A percentile compares a stretch with the other conserved stretches of the same genome.
These are phyloP conservation scores for Simalia tracyae DNA, from an alignment of 2,797 vertebrate species.

Conservation along the genomic window DNA sequence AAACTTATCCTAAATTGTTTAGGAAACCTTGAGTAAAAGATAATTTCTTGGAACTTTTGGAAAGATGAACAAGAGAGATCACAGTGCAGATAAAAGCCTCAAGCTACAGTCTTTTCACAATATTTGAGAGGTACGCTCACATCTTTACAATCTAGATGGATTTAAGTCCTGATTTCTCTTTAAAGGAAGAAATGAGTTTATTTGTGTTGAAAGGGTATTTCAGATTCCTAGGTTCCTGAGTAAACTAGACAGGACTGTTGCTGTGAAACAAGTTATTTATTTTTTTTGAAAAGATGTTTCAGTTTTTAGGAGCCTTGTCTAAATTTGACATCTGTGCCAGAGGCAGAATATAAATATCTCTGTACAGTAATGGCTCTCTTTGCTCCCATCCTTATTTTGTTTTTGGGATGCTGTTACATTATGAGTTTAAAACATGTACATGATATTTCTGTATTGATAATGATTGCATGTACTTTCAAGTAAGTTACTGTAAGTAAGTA, in stretches of 20 bases:
- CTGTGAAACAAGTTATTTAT: background rate
- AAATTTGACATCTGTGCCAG: background rate
- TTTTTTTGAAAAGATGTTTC: background rate
- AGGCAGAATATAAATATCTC: background rate
- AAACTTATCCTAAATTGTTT: background rate
- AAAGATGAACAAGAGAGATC: background rate
- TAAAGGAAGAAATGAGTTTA: background rate
- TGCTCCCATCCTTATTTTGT: background rate
- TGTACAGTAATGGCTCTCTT: background rate
- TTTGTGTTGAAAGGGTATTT: constrained; percentile 1
- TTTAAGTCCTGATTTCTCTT: background rate
- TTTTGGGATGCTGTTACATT: background rate
- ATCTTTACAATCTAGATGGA: background rate
- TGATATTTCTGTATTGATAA: background rate
- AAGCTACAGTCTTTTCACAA: background rate
- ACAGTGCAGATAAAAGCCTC: background rate
- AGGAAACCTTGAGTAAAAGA: background rate
- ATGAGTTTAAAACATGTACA: background rate
- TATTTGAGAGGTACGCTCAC: background rate
- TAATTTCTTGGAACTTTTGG: background rate
- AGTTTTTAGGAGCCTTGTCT: background rate
- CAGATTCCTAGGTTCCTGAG: background rate
- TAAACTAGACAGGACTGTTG: background rate
- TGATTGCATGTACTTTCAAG: background rate
- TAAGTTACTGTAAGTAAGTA: background rate